Base-by-base conservation (phyloP, 2,888 invertebrate species). In the Philereme transversata region DNA sequence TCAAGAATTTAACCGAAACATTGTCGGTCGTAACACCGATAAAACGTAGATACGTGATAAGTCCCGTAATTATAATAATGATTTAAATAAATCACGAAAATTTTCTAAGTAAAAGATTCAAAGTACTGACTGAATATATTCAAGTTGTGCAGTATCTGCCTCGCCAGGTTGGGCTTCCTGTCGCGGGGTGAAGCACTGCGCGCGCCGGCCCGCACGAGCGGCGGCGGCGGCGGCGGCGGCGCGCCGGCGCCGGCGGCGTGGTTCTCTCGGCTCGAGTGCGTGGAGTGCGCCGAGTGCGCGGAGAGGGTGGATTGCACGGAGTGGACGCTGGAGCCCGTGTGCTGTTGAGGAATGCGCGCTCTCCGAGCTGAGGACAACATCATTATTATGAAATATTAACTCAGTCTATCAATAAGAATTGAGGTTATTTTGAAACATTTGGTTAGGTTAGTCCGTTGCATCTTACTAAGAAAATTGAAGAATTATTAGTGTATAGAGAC, bases 131-230 rank as follows among this genome's bases (percentile, higher is more conserved):
- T 94, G 77, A 97, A 97, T 83, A 97, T 97, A 79, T 97, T 97
- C 43, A 96, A 88, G 81, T 96, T 97, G 81, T 95, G 96, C 65
- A 97, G 87, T 76, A 97, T 96, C 75, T 96, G 96, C 40, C 96
- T 90, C 4, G 96, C 96, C 48, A 97, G 94, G 79, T 88, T 86
- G 5, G 87, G 87, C 72, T 88, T 88, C 50, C 88, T 73, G 10
- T 86, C 87, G 10, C 82, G 67, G 0, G 90, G 89, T 11, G 89
- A 88, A 0, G 76, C 83, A 57, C 87, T 86, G 43, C 88, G 74
- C 1, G 86, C 82, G 34, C 84, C 51, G 33, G 22, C 9, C 68
- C 57, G 62, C 64, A 64, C 46, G 62, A 43, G n/a, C 5, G 60
- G 6, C 61, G 5, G 35, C 44, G 10, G 56, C 34, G 46, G 56